Evolutionary conservation across 1,140 invertebrate species (phyloP), one percentile per base, ranked within the genome.

Genomic region (Pseudoatta argentina): DNA sequence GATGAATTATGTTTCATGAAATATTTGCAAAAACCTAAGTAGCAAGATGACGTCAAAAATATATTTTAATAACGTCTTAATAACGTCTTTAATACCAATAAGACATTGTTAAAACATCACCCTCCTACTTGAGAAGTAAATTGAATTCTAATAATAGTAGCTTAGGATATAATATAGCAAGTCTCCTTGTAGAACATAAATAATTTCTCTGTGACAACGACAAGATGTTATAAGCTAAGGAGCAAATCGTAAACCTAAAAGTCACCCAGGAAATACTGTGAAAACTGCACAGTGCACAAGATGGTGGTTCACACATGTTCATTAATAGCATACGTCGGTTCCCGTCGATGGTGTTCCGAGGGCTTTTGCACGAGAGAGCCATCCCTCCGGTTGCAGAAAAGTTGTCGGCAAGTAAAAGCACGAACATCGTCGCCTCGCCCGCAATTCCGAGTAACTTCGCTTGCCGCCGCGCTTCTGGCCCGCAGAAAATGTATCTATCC

Each of bases 401-500:
- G 89, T 94, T 93, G 82, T 85, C 71, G 64, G 64, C 79, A 79
- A 85, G 90, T 88, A 89, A 91, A 85, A 90, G 90, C 75, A 86
- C 87, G 87, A 72, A 89, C 89, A 89, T 77, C 81, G 83, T 78
- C 86, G 88, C 77, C 79, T 87, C 85, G 63, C 67, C 92, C 89
- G 88, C 93, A 92, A 87, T 91, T 87, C 91, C 79, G 89, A 93
- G 92, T 93, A 94, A 94, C 91, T 93, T 94, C 91, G 88, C 91
- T 83, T 91, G 88, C 85, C 85, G 81, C 85, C 85, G 89, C 86
- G 89, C 81, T 83, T 61, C 82, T 83, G 87, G 87, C 88, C 90
- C 92, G 88, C 91, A 89, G 90, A 92, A 92, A 94, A 93, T 91
- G 91, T 94, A 94, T 94, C 93, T 93, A 93, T 93, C 93, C 87